Evolutionary conservation across 2,113 vertebrate genomes (phyloP).

Genomic region (western clawed frog (Xenopus tropicalis)): DNA sequence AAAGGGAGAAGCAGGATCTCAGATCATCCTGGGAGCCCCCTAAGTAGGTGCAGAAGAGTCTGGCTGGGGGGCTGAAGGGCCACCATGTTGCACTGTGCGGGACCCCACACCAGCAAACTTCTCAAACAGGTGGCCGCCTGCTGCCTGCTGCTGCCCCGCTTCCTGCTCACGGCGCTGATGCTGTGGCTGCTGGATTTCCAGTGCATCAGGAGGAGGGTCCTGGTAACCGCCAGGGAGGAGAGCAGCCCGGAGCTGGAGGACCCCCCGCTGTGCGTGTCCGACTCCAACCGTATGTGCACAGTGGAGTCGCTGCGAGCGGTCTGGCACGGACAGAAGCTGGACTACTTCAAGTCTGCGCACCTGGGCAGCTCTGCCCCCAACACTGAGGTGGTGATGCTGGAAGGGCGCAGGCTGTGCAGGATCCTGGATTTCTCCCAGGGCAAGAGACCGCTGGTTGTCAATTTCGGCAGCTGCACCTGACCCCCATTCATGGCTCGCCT

Average conservation of each 20-base stretch:
- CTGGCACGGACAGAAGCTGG: constrained; percentile 95
- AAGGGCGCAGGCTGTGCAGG: constrained; percentile 69
- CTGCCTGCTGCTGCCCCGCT: constrained; percentile 90
- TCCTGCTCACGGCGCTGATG: constrained; percentile 88
- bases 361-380: constrained; percentile 86
- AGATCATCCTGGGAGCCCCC: constrained; percentile 64
- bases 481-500: constrained; percentile 98
- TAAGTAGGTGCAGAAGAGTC: not conserved
- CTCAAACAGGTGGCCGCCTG: constrained; percentile 86
- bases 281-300: constrained; percentile 94
- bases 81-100: constrained; percentile 80
- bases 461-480: constrained; percentile 99
- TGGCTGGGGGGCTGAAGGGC: constrained; percentile 47
- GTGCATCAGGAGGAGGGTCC: constrained; percentile 88
- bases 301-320: constrained; percentile 90
- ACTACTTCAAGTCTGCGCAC: constrained; percentile 92
- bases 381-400: constrained; percentile 87
- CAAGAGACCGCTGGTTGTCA: constrained; percentile 87
- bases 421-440: constrained; percentile 87
- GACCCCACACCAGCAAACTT: constrained; percentile 78
- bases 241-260: constrained; percentile 68
- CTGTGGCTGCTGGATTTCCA: constrained; percentile 95
- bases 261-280: constrained; percentile 90
- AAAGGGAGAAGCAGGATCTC: constrained; percentile 67
- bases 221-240: constrained; percentile 68